Percentiles rank a stretch among this genome's conserved stretches.
Evolutionary conservation across 1,140 invertebrate species (phyloP).

Genomic region (Gerris buenoi): DNA sequence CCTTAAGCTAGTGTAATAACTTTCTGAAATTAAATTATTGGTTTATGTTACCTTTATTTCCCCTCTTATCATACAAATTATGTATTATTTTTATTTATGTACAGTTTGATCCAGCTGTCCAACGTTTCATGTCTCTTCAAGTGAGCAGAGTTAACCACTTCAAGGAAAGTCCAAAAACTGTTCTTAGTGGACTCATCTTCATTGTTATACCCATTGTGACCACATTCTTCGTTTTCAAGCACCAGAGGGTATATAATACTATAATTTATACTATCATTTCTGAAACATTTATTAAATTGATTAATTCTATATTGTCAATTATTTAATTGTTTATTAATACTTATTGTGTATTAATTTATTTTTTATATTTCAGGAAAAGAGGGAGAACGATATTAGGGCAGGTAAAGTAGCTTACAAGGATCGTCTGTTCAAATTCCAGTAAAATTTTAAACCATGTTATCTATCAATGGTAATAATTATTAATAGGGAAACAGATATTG

Average conservation of each 20-base stretch:
- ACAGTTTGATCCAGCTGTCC: constrained; percentile 58
- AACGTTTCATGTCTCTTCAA: constrained; percentile 51
- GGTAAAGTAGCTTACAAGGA: constrained; percentile 13
- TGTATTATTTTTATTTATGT: constrained; percentile 26
- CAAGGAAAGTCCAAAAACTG: constrained; percentile 42
- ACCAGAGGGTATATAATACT: constrained; percentile 29
- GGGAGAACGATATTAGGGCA: constrained; percentile 36
- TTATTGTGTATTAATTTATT: too few relatives aligned
- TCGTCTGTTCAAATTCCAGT: constrained; percentile 26
- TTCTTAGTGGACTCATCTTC: constrained; percentile 34
- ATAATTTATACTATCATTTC: too few relatives aligned
- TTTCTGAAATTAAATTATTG: too few relatives aligned
- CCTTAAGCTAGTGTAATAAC: too few relatives aligned
- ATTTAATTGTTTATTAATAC: too few relatives aligned
- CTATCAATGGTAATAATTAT: too few relatives aligned
- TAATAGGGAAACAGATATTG: too few relatives aligned
- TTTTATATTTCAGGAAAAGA: constrained; percentile 30
- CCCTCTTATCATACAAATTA: too few relatives aligned
- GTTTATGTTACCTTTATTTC: too few relatives aligned
- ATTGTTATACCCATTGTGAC: constrained; percentile 41
- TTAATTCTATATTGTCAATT: too few relatives aligned
- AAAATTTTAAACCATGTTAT: too few relatives aligned
- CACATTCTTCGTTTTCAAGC: constrained; percentile 37
- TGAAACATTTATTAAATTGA: too few relatives aligned
- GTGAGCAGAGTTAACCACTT: constrained; percentile 46